Evolutionary conservation across 64 coral and sea anemone species (phyloP).

Genomic region (Pocillopora damicornis): DNA sequence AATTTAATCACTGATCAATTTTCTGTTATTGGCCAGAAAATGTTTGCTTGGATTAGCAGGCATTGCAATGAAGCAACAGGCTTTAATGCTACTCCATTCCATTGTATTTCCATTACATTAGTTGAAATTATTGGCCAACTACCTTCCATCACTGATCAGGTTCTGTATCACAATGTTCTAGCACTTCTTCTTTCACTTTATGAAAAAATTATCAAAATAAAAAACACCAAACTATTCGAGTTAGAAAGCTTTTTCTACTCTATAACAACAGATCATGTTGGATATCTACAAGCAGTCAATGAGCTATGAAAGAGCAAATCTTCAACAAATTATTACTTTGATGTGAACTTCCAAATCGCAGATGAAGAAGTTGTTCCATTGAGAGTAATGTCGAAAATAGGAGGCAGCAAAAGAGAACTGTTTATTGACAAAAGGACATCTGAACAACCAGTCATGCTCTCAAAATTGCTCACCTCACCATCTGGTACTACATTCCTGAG

Average conservation of each 20-base stretch:
- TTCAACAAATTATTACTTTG: too few species aligned
- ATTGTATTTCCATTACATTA: constrained; percentile 48
- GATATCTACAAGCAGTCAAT: too few species aligned
- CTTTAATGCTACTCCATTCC: constrained; percentile 31
- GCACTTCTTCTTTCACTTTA: constrained; percentile 20
- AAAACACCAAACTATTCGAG: constrained; percentile 45
- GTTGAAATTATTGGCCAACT: constrained; percentile 54
- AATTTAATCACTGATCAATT: constrained; percentile 70
- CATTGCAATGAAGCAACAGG: constrained; percentile 49
- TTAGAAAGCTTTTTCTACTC: constrained; percentile 53
- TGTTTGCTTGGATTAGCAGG: constrained; percentile 47
- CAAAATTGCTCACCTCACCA: too few species aligned
- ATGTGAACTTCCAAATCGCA: too few species aligned
- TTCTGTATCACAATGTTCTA: constrained; percentile 51
- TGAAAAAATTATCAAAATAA: constrained; percentile 32
- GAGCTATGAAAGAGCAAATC: too few species aligned
- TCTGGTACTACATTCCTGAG: too few species aligned
- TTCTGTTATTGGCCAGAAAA: constrained; percentile 62
- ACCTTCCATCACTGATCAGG: constrained; percentile 46
- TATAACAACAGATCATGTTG: too few species aligned
- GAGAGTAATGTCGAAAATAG: too few species aligned
- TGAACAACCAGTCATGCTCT: too few species aligned
- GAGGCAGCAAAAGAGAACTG: too few species aligned
- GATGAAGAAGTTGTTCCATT: too few species aligned
- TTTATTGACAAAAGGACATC: too few species aligned